Percentiles rank a stretch among this genome's conserved stretches.
These are phyloP conservation scores for Fratercula arctica DNA, from an alignment of 2,797 vertebrate genomes.

Conservation along the genomic window DNA sequence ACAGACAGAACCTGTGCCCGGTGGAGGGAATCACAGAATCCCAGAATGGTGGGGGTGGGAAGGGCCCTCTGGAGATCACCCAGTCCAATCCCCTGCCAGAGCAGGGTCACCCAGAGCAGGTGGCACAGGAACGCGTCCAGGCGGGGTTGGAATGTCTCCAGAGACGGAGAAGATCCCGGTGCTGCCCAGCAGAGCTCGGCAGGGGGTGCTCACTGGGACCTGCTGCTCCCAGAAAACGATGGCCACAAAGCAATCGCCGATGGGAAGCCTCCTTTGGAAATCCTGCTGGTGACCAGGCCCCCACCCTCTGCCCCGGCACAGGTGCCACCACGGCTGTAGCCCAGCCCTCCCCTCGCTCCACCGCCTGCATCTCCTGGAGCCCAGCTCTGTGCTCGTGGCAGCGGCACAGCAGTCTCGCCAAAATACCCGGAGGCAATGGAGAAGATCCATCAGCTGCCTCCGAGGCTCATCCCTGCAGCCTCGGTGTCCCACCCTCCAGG, in stretches of 20 bases:
- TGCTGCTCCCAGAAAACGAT: too few species aligned
- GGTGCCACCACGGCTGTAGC: rapidly evolving
- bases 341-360: background rate
- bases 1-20: rapidly evolving
- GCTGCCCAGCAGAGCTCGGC: background rate
- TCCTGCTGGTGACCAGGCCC: background rate
- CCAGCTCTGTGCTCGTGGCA: background rate
- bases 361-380: background rate
- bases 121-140: too few species aligned
- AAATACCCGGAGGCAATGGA: background rate
- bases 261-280: background rate
- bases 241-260: rapidly evolving
- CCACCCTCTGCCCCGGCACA: background rate
- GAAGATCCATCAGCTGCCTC: background rate
- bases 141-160: too few species aligned
- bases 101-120: too few species aligned
- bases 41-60: too few species aligned
- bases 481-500: background rate
- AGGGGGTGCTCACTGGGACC: too few species aligned
- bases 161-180: too few species aligned
- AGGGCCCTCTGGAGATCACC: too few species aligned
- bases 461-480: too few species aligned
- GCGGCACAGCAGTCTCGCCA: rapidly evolving
- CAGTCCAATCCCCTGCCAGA: too few species aligned
- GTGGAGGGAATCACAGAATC: background rate